Conservation (phyloP, 2,113 vertebrate genomes). For the Meleagris gallopavo region DNA sequence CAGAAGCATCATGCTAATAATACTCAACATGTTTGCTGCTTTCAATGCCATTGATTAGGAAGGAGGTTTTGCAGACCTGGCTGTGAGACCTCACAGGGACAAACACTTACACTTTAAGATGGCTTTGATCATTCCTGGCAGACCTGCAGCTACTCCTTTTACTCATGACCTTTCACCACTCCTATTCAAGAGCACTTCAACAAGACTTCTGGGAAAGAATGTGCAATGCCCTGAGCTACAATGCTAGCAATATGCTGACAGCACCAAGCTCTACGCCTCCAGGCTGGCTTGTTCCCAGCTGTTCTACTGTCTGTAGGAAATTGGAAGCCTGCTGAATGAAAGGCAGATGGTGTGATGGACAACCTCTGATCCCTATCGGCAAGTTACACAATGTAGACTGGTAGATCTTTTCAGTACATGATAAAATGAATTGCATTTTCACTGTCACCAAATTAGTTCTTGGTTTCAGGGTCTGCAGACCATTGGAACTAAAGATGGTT, state of each 20-base stretch:
- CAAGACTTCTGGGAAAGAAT: constrained; percentile 41
- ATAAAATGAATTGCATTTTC: constrained; percentile 28
- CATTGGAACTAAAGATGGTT: not conserved
- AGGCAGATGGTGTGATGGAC: constrained; percentile 58
- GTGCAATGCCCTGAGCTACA: constrained; percentile 15
- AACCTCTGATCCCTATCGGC: constrained; percentile 38
- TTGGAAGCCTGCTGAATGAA: constrained; percentile 39
- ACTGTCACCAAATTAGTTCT: constrained; percentile 22
- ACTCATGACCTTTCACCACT: constrained; percentile 17
- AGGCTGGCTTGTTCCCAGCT: constrained; percentile 54
- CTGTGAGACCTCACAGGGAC: not conserved
- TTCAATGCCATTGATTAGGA: not conserved
- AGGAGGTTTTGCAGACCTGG: constrained; percentile 21
- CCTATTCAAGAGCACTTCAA: constrained; percentile 39
- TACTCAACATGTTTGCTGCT: not conserved
- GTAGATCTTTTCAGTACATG: constrained; percentile 24
- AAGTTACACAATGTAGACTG: not conserved
- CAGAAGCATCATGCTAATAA: not conserved
- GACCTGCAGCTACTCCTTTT: not conserved
- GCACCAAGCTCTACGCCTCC: not conserved
- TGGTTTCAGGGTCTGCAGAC: not conserved
- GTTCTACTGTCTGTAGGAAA: constrained; percentile 31
- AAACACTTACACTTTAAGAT: not conserved
- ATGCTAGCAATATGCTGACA: not conserved
- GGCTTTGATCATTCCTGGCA: constrained; percentile 8